Evolutionary conservation across 1,140 invertebrate genomes (phyloP).

Genomic region (Plectrocnemia conspersa): DNA sequence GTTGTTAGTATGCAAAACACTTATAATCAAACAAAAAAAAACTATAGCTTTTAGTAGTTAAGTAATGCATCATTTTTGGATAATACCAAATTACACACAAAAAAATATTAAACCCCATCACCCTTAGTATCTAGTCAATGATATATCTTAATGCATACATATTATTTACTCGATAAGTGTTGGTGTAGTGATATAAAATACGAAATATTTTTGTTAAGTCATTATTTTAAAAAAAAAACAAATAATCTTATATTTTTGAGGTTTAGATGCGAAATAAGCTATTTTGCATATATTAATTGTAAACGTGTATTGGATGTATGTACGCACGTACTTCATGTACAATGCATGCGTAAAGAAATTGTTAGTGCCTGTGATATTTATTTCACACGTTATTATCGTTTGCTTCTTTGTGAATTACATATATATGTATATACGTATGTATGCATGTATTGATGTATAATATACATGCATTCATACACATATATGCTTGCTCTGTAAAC

Average conservation of each 20-base stretch:
- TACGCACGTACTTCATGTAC: too few relatives aligned
- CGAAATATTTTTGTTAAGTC: slow-evolving; percentile 19
- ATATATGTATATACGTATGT: slow-evolving; percentile 1
- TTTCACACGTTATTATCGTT: too few relatives aligned
- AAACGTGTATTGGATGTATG: too few relatives aligned
- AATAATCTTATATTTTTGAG: slow-evolving; percentile 18
- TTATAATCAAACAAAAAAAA: slow-evolving; percentile 16
- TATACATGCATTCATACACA: too few relatives aligned
- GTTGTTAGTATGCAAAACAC: slow-evolving; percentile 20
- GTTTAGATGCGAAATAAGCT: slow-evolving; percentile 18
- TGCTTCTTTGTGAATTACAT: too few relatives aligned
- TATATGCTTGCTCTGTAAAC: too few relatives aligned
- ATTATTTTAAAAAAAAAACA: slow-evolving; percentile 19
- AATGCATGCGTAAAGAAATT: too few relatives aligned
- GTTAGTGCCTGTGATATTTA: too few relatives aligned
- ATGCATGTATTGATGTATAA: background rate
- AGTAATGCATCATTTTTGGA: background rate
- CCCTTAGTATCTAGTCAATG: background rate
- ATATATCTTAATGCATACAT: slow-evolving; percentile 7
- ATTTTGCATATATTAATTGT: slow-evolving; percentile 21
- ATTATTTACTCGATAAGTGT: slow-evolving; percentile 17
- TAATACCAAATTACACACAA: too few relatives aligned
- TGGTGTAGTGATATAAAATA: slow-evolving; percentile 20
- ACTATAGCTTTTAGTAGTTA: slow-evolving; percentile 14
- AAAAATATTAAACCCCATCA: background rate